Evolutionary conservation across 1,140 invertebrate genomes (phyloP), one percentile per base, ranked within the genome.

Genomic region (Zaprionus tsacasi): DNA sequence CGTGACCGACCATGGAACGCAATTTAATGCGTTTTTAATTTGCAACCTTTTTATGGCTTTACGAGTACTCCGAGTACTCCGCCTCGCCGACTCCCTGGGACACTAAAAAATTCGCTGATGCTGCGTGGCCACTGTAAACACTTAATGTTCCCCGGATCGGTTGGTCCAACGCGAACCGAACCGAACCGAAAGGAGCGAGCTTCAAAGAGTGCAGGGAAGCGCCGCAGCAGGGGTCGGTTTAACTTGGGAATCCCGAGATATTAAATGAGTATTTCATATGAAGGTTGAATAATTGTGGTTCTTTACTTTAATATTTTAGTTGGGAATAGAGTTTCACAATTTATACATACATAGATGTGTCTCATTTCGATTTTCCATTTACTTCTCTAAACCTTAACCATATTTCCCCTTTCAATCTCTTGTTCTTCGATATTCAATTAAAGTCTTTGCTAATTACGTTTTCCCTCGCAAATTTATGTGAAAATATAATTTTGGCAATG

Each of bases 11-110:
- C 79, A 63, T 74, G 69, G 69, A 50, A 67, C 79, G 33, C 55
- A 81, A 77, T 75, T 81, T 82, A 88, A 86, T 86, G 82, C 50
- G 79, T 73, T 86, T 86, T 86, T 86, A 82, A 86, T 82, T 82
- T 77, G 76, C 64, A 87, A 55, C 40, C 72, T 76, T 86, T 86
- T 86, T 74, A 82, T 74, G 55, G 64, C 52, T 59, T 67, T 66
- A 58, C 13, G 30, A 36, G 17, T 6, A 1, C 11, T 50, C 8
- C 54, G 17, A 30, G 45, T 56, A 52, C 55, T 66, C 66, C 21
- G 21, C 21, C 21, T 21, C 21, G 1, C 27, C 27, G 27, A 30
- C 25, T 15, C 7, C 8, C 7, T 70, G 66, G 56, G 33, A 35
- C 54, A 64, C 56, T 58, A 66, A 72, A 67, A 78, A 69, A 78